Percentiles rank a stretch among this genome's conserved stretches.
Conservation (phyloP, 2,888 invertebrate species). For the Cantharis rustica region DNA sequence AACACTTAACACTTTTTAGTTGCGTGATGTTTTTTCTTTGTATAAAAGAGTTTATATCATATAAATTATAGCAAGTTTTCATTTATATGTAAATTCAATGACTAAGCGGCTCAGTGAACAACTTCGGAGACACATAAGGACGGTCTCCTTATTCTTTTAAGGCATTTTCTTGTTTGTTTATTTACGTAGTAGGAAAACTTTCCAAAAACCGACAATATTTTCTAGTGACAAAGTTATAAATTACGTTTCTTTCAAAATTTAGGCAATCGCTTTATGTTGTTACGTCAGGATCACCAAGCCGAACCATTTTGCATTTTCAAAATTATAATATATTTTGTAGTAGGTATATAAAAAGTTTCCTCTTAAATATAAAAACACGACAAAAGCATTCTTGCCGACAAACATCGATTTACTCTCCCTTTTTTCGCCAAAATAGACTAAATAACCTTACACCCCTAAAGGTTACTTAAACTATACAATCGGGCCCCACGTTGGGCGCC, state of each 20-base stretch:
- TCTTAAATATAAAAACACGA: not conserved
- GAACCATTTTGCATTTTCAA: not conserved
- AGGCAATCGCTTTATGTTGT: constrained; percentile 15
- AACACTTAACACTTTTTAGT: constrained; percentile 24
- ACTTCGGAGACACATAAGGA: constrained; percentile 26
- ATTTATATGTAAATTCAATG: constrained; percentile 50
- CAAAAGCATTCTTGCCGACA: not conserved
- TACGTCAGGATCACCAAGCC: not conserved
- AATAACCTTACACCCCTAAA: too few relatives aligned
- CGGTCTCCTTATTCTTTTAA: constrained; percentile 19
- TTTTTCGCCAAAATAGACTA: too few relatives aligned
- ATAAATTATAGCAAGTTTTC: constrained; percentile 46
- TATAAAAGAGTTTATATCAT: constrained; percentile 31
- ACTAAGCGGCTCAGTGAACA: constrained; percentile 31
- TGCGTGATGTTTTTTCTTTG: constrained; percentile 24
- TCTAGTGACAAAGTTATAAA: constrained; percentile 15
- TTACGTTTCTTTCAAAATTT: constrained; percentile 7
- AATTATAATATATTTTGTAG: not conserved
- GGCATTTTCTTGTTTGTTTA: not conserved
- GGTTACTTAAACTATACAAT: too few relatives aligned
- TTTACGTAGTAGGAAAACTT: not conserved
- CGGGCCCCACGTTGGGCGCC: too few relatives aligned
- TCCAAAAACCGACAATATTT: constrained; percentile 5
- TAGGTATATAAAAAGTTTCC: not conserved
- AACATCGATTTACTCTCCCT: too few relatives aligned